Percentiles rank a stretch among this genome's conserved stretches.
Evolutionary conservation across 1,140 invertebrate genomes (phyloP).

Genomic region (Agrilus planipennis): DNA sequence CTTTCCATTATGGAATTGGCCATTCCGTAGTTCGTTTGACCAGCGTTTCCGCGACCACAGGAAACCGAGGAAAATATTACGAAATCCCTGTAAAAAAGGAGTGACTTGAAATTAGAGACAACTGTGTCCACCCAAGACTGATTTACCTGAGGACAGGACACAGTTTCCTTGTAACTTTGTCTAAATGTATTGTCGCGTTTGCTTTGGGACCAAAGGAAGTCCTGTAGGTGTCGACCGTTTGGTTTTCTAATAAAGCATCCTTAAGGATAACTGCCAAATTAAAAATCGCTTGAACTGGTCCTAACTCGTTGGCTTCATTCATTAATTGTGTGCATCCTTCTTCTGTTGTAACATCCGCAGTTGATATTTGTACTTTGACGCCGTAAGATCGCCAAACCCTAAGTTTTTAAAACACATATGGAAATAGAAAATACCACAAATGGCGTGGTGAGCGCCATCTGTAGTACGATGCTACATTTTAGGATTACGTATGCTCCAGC

Average conservation of each 20-base stretch:
- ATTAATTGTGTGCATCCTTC: constrained; percentile 51
- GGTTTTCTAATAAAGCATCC: constrained; percentile 51
- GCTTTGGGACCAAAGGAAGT: constrained; percentile 48
- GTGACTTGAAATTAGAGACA: too few relatives aligned
- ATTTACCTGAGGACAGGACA: constrained; percentile 41
- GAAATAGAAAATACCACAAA: not conserved
- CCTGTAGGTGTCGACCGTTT: constrained; percentile 43
- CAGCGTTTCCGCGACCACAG: constrained; percentile 78
- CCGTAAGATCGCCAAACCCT: constrained; percentile 52
- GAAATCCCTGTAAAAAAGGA: constrained; percentile 33
- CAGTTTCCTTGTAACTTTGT: constrained; percentile 41
- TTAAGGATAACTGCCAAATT: constrained; percentile 64
- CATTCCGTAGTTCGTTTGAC: constrained; percentile 80
- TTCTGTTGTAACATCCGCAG: constrained; percentile 47
- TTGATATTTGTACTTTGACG: constrained; percentile 49
- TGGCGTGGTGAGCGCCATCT: too few relatives aligned
- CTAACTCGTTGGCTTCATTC: constrained; percentile 44
- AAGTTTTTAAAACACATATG: constrained; percentile 7
- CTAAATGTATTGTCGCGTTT: constrained; percentile 45
- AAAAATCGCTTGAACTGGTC: constrained; percentile 66
- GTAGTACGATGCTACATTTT: too few relatives aligned
- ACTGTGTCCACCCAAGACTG: not conserved
- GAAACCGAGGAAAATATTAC: constrained; percentile 80
- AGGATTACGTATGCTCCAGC: too few relatives aligned
- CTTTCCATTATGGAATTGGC: constrained; percentile 63